These are phyloP conservation scores for Datnioides undecimradiatus DNA, from an alignment of 2,113 vertebrate species.

Conservation along the genomic window DNA sequence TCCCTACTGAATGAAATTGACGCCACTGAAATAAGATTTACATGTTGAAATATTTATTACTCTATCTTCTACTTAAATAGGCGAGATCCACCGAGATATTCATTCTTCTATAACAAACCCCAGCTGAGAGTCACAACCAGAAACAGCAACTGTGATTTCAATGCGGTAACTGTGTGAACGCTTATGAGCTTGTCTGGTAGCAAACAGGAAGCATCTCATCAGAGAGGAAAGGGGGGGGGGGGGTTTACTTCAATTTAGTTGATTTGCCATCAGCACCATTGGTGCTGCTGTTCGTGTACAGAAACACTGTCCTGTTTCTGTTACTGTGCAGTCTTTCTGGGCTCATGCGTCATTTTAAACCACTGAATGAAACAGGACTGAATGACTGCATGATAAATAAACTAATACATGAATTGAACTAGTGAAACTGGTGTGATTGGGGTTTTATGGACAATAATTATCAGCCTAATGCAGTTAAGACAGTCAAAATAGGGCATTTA, in stretches of 20 bases:
- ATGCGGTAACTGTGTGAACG: conserved; percentile 1
- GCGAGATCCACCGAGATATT: neutral
- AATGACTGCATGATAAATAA: neutral
- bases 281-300: conserved; percentile 3
- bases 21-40: neutral
- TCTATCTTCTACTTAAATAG: neutral
- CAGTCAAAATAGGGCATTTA: neutral
- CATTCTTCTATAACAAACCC: neutral
- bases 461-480: neutral
- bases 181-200: neutral
- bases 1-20: neutral
- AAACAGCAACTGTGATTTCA: neutral
- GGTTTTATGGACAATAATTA: neutral
- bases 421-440: neutral
- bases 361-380: neutral
- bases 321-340: neutral
- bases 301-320: neutral
- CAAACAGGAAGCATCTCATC: conserved; percentile 37
- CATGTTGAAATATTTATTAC: neutral
- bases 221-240: neutral
- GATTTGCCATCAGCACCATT: conserved; percentile 2
- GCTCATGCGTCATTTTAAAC: neutral
- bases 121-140: neutral
- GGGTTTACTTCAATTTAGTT: neutral
- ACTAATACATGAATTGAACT: neutral